Evolutionary conservation across 92 coral and sea anemone species (phyloP).

Genomic region (Phymanthus crucifer): DNA sequence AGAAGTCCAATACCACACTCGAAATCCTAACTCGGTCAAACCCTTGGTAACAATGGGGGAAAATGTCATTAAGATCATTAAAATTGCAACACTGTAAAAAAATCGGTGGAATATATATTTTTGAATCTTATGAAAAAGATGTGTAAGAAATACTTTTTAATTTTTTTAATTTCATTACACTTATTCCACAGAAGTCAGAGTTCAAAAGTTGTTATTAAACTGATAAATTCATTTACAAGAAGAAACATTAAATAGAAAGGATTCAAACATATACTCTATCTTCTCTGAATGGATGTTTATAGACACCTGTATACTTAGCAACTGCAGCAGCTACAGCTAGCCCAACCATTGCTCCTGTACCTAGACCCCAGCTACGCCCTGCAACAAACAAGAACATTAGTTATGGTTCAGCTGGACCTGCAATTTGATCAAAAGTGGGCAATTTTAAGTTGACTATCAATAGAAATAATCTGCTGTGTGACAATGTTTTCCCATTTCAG

Average conservation of each 20-base stretch:
- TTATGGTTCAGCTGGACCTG: no score
- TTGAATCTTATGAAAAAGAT: not conserved
- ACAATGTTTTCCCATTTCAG: no score
- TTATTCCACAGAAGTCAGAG: not conserved
- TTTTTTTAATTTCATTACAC: not conserved
- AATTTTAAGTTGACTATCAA: no score
- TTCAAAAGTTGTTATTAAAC: constrained; percentile 1
- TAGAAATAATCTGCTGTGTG: no score
- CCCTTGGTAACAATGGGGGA: no score
- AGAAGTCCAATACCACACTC: not conserved
- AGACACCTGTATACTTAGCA: constrained; percentile 90
- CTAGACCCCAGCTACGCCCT: constrained; percentile 87
- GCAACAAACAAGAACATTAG: not conserved
- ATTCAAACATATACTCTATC: constrained; percentile 69
- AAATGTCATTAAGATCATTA: no score
- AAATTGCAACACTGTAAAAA: not conserved
- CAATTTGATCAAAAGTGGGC: no score
- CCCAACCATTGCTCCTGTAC: constrained; percentile 65
- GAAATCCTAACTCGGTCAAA: no score
- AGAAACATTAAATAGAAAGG: not conserved
- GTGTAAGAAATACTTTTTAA: not conserved
- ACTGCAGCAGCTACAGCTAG: constrained; percentile 75
- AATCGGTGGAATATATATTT: not conserved
- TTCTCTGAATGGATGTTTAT: constrained; percentile 87
- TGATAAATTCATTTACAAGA: constrained; percentile 1